A percentile compares a stretch with the other conserved stretches of the same genome.
These are phyloP conservation scores for Drosophila falleni DNA, from an alignment of 2,888 invertebrate genomes.

Conservation along the genomic window DNA sequence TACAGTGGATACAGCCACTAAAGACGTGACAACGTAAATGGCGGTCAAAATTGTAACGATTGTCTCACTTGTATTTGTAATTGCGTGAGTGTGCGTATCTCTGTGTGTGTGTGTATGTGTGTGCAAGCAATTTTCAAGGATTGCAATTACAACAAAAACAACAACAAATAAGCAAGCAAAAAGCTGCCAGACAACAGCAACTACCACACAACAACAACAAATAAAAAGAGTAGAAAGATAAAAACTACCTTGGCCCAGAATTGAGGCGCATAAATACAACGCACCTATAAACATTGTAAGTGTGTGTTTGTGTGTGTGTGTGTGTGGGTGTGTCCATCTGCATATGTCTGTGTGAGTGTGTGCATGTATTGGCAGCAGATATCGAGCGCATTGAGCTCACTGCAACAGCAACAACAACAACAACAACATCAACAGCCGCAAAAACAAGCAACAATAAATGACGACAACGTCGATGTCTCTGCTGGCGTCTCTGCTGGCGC, in stretches of 20 bases:
- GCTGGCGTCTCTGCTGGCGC: conserved; percentile 23
- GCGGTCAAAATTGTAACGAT: conserved; percentile 53
- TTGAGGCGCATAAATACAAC: conserved; percentile 71
- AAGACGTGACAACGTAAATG: conserved; percentile 58
- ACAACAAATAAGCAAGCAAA: conserved; percentile 48
- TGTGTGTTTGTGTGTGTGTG: conserved; percentile 27
- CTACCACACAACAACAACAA: conserved; percentile 28
- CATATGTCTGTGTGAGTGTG: conserved; percentile 39
- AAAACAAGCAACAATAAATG: conserved; percentile 68
- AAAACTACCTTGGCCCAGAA: conserved; percentile 83
- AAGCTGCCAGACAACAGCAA: conserved; percentile 51
- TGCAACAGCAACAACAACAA: conserved; percentile 27
- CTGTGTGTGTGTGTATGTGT: conserved; percentile 34
- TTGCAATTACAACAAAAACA: conserved; percentile 67
- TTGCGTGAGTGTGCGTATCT: conserved; percentile 37
- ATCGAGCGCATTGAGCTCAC: conserved; percentile 67
- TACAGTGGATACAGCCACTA: conserved; percentile 19
- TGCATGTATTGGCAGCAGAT: conserved; percentile 69
- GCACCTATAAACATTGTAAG: conserved; percentile 71
- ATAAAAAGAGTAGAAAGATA: conserved; percentile 75
- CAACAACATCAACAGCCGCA: conserved; percentile 36
- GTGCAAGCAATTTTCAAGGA: conserved; percentile 68
- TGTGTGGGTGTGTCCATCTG: conserved; percentile 52
- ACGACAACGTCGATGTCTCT: conserved; percentile 46
- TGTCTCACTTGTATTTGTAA: conserved; percentile 55